Percentiles rank a stretch among this genome's conserved stretches.
Conservation (phyloP, 2,797 vertebrate species). For the Falco berigora region DNA sequence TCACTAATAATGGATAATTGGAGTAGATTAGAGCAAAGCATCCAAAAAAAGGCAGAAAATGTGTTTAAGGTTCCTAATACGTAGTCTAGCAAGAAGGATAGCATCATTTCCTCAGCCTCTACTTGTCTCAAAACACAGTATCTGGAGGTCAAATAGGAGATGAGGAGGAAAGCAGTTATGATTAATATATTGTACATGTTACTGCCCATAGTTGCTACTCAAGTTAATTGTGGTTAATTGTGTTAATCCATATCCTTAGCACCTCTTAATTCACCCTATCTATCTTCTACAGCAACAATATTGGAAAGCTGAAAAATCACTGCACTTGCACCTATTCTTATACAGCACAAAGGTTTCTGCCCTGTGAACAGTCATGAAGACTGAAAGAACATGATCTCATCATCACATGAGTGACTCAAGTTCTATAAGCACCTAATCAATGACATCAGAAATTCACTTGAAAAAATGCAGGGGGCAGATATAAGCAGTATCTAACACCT, state of each 20-base stretch:
- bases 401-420: background rate
- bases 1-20: background rate
- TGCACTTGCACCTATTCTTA: background rate
- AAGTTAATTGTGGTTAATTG: background rate
- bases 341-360: background rate
- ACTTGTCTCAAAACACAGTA: background rate
- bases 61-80: background rate
- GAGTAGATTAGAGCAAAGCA: background rate
- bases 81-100: background rate
- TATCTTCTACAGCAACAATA: background rate
- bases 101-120: background rate
- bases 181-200: background rate
- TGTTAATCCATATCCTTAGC: background rate
- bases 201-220: background rate
- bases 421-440: background rate
- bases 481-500: conserved; percentile 9
- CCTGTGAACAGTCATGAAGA: background rate
- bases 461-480: background rate
- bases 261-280: background rate
- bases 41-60: background rate
- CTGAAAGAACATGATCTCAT: background rate
- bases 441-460: conserved; percentile 1
- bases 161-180: background rate
- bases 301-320: background rate
- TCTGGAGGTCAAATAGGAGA: background rate